A percentile compares a stretch with the other conserved stretches of the same genome.
Conservation (phyloP, 2,888 invertebrate genomes). For the Adela reaumurella region DNA sequence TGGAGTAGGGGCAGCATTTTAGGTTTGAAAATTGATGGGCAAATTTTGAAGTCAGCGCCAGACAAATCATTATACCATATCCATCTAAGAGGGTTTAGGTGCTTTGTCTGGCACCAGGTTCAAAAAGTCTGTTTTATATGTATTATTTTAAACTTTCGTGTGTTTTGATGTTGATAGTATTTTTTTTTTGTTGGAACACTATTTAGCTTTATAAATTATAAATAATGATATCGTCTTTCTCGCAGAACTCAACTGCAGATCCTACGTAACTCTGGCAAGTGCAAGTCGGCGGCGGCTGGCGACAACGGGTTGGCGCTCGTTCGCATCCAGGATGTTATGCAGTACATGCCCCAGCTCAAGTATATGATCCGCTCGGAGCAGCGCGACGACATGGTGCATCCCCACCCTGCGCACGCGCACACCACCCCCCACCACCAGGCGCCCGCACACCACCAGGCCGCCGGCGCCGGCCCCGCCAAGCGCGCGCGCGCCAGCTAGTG, state of each 20-base stretch:
- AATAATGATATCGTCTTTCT: conserved; percentile 5
- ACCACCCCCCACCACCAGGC: conserved; percentile 14
- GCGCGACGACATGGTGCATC: conserved; percentile 1
- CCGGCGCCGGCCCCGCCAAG: conserved; percentile 20
- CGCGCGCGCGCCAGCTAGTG: conserved; percentile 37
- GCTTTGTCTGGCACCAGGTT: no score
- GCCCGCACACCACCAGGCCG: conserved; percentile 17
- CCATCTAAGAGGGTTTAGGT: no score
- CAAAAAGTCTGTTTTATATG: no score
- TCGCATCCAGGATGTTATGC: conserved; percentile 78
- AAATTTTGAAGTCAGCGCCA: no score
- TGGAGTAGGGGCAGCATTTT: no score
- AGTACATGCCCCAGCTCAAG: conserved; percentile 82
- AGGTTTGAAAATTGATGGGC: no score
- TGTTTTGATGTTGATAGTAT: no score
- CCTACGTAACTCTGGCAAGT: conserved; percentile 72
- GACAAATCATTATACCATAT: no score
- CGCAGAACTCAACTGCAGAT: conserved; percentile 71
- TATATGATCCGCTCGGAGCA: conserved; percentile 68
- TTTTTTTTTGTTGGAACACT: no score
- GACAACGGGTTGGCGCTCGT: conserved; percentile 75
- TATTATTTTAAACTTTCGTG: no score
- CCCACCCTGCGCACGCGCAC: conserved; percentile 12
- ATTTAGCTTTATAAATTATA: no score
- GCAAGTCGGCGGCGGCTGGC: conserved; percentile 58